Base-by-base conservation (phyloP, 2,113 vertebrate genomes). In the Trachemys scripta region DNA sequence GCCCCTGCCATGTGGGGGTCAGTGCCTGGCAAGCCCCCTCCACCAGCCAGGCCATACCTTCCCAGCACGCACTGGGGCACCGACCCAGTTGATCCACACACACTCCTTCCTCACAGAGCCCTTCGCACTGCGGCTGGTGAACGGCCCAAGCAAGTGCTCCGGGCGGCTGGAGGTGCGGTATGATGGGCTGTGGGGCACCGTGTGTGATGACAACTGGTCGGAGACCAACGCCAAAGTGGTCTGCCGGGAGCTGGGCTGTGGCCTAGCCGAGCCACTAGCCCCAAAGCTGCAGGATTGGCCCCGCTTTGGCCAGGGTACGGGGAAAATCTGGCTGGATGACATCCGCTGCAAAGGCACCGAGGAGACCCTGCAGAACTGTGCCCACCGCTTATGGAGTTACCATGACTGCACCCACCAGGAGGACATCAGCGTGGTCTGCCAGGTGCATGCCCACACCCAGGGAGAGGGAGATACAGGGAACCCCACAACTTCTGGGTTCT, bases 161-260 rank as follows among this genome's bases (percentile, higher is more conserved):
- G 90, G 90, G 49, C 90, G 78, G 16, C 62, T 92, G 53, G 90
- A 92, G 35, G 84, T 92, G 49, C 25, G 42, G n/a, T 17, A 16
- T 69, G 35, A 75, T 4, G 84, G 84, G 8, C 4, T 75, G 84
- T 85, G 84, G 84, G 84, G 84, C 31, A 85, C 84, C 1, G 84
- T 85, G 35, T 85, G 84, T 2, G 84, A 85, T 5, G 84, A 85
- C 14, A 3, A 25, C 65, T 85, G 59, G 84, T 47, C 49, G 11
- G 13, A 10, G 13, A 6, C 13, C 29, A 65, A 42, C 10, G 20
- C 65, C 4, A 4, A 54, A 6, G 95, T 96, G 87, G 95, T 96
- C 1, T 97, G 96, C 79, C 84, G 17, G 80, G 92, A 97, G 6
- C n/a, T 97, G 88, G 83, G 84, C n/a, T 97, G 96, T 54, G 65